Evolutionary conservation across 2,888 invertebrate species (phyloP).

Genomic region (Noctua fimbriata): DNA sequence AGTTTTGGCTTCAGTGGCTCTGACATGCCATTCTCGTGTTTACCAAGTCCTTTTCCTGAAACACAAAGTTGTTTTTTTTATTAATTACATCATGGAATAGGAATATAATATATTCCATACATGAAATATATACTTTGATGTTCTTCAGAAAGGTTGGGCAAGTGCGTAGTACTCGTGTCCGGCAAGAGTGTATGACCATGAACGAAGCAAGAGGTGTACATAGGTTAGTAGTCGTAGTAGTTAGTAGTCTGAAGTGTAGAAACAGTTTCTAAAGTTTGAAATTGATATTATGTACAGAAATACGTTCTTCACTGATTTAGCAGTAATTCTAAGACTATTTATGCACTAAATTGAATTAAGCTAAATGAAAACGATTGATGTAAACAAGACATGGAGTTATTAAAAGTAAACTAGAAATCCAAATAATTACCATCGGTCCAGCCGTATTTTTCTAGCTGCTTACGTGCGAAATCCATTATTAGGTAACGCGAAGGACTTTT

Average conservation of each 20-base stretch:
- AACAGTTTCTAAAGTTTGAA: background rate
- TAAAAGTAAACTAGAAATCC: background rate
- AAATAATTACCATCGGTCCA: constrained; percentile 90
- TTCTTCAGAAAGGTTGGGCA: background rate
- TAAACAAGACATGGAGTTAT: background rate
- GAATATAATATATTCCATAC: background rate
- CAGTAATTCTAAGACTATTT: background rate
- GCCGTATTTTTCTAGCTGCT: constrained; percentile 94
- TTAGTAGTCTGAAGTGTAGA: background rate
- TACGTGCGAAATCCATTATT: constrained; percentile 93
- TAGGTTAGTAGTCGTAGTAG: background rate
- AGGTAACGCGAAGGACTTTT: background rate
- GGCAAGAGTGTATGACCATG: background rate
- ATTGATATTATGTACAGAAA: background rate
- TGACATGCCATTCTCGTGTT: constrained; percentile 94
- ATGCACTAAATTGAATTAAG: too few species aligned
- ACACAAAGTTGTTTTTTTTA: background rate
- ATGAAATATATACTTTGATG: background rate
- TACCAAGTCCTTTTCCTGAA: constrained; percentile 96
- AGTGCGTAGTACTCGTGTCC: background rate
- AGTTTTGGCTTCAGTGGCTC: constrained; percentile 94
- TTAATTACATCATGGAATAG: rapidly evolving
- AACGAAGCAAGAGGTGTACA: background rate
- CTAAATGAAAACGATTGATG: background rate
- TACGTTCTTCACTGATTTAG: background rate